Evolutionary conservation across 2,888 invertebrate genomes (phyloP).

Genomic region (Belgica antarctica): DNA sequence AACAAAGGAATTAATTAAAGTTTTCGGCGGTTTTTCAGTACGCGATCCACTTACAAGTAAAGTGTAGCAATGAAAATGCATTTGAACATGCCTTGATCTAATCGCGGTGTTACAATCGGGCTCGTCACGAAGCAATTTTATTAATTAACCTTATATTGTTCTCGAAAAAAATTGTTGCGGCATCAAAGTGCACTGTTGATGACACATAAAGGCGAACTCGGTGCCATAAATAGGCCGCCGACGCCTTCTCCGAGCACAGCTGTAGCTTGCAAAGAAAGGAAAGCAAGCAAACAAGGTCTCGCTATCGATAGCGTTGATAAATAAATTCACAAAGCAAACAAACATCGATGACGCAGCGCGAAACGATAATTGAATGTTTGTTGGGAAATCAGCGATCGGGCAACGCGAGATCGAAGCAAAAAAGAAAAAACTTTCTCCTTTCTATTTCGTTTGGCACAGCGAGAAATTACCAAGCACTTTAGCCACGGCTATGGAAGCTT

Average conservation of each 20-base stretch:
- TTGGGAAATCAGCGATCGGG: not conserved
- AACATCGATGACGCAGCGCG: too few relatives aligned
- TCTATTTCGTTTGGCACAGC: conserved; percentile 12
- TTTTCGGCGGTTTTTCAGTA: not conserved
- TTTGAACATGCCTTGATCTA: not conserved
- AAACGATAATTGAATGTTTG: too few relatives aligned
- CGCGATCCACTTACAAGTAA: conserved; percentile 25
- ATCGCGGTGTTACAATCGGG: not conserved
- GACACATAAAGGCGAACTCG: not conserved
- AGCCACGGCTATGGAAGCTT: not conserved
- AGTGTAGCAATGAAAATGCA: not conserved
- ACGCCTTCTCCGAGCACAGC: not conserved
- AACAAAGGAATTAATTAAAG: conserved; percentile 43
- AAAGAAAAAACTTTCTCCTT: conserved; percentile 39
- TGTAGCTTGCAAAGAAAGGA: not conserved
- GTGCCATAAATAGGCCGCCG: not conserved
- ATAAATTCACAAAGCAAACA: too few relatives aligned
- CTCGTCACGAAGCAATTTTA: not conserved
- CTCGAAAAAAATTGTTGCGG: not conserved
- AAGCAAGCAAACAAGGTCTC: not conserved
- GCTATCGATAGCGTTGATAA: not conserved
- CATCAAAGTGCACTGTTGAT: not conserved
- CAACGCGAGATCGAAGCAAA: not conserved
- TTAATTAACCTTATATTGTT: conserved; percentile 20
- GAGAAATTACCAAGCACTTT: not conserved